Evolutionary conservation across 2,797 vertebrate genomes (phyloP).

Genomic region (Meda fulgida): DNA sequence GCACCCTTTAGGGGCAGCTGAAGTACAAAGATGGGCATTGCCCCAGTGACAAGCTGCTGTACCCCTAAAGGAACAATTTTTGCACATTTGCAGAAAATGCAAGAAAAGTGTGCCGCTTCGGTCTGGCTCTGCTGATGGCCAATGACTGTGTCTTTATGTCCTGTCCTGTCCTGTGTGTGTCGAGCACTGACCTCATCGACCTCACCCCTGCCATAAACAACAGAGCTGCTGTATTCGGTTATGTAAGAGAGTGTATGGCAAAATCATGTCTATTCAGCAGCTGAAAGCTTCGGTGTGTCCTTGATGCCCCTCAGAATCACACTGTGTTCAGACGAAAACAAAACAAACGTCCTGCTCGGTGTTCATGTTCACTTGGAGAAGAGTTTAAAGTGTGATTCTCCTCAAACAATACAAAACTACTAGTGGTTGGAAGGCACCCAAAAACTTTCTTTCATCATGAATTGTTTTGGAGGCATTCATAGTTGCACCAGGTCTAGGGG

Average conservation of each 20-base stretch:
- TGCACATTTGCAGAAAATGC: conserved; percentile 8
- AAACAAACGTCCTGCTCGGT: not conserved
- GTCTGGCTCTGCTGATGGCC: not conserved
- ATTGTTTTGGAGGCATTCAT: conserved; percentile 6
- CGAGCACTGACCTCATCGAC: conserved; percentile 14
- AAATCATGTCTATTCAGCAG: conserved; percentile 11
- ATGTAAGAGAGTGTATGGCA: not conserved
- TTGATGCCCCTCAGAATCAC: conserved; percentile 3
- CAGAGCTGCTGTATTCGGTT: conserved; percentile 5
- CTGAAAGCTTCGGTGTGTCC: conserved; percentile 6
- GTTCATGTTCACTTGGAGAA: not conserved
- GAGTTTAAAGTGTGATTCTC: not conserved
- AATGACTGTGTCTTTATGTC: not conserved
- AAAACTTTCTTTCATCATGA: conserved; percentile 17
- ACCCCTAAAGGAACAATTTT: not conserved
- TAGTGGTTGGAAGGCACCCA: not conserved
- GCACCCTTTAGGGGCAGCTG: not conserved
- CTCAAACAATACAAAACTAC: conserved; percentile 21
- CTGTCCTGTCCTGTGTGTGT: not conserved
- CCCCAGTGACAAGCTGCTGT: not conserved
- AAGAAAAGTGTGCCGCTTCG: not conserved
- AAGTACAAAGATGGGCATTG: not conserved
- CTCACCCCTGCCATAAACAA: conserved; percentile 19
- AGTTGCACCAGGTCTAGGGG: conserved; percentile 21
- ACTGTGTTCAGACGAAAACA: not conserved